Evolutionary conservation across 2,113 vertebrate genomes (phyloP).

Genomic region (Canis aureus): DNA sequence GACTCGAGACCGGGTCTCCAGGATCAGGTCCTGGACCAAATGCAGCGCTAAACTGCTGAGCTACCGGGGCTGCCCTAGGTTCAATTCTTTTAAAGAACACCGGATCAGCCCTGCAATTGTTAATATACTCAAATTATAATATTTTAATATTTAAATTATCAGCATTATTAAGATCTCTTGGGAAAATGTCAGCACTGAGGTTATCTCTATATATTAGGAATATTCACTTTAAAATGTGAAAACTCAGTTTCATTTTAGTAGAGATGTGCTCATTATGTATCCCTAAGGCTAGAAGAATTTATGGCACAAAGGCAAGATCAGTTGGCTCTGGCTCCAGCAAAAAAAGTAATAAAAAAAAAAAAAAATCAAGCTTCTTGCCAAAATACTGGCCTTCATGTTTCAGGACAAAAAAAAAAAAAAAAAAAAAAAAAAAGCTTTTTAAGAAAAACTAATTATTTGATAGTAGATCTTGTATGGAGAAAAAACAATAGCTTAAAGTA

Average conservation of each 20-base stretch:
- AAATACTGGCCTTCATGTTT: background rate
- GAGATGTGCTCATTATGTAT: slow-evolving; percentile 37
- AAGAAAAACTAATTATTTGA: slow-evolving; percentile 54
- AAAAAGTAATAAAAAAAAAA: background rate
- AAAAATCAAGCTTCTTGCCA: background rate
- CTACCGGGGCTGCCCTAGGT: background rate
- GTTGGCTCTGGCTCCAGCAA: background rate
- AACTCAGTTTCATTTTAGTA: slow-evolving; percentile 59
- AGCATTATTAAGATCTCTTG: slow-evolving; percentile 18
- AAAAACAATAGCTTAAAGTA: background rate
- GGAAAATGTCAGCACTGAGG: slow-evolving; percentile 42
- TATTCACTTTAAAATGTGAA: slow-evolving; percentile 63
- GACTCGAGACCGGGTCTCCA: too few species aligned
- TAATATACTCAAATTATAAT: slow-evolving; percentile 27
- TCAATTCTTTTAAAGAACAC: background rate
- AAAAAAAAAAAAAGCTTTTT: slow-evolving; percentile 20
- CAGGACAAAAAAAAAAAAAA: background rate
- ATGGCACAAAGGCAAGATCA: slow-evolving; percentile 53
- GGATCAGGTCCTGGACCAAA: too few species aligned
- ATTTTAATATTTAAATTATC: slow-evolving; percentile 66
- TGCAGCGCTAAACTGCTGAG: too few species aligned
- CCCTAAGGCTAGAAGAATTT: slow-evolving; percentile 41
- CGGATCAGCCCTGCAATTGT: background rate
- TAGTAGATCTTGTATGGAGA: background rate
- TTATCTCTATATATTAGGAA: slow-evolving; percentile 64